Base-by-base conservation (phyloP, 2,888 invertebrate genomes). In the Oligia strigilis region DNA sequence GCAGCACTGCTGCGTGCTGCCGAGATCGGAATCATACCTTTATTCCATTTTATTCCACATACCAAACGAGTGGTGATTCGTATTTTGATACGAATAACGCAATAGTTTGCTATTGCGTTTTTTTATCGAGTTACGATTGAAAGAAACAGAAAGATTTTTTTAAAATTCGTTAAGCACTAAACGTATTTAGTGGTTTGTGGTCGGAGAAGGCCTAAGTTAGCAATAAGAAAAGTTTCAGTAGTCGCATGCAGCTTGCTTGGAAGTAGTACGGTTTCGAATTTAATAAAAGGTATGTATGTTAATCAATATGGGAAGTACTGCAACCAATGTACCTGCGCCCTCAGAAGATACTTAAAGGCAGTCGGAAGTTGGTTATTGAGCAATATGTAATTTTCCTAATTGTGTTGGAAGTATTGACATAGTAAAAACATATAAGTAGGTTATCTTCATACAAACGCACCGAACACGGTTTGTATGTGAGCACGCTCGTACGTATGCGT, bases 201-300 rank as follows among this genome's bases (percentile, higher is more conserved):
- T 52, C 55, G 17, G 52, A 29, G 29, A 17, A 17, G 1, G 17
- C 17, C 19, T 52, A 52, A 52, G 14, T 29, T 8, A 64, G 29
- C 29, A 29, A 64, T 64, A 64, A 19, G 64, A 65, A 43, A 29
- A 1, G 36, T 65, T 36, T 64, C 11, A 65, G 19, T 58, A 58
- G 13, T 5, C 60, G 60, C 60, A 60, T 60, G n/a, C 13, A 13
- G n/a, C 64, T 65, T 65, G 19, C 19, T 19, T 46, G 9, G 46
- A 69, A 29, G 46, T 46, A 46, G 46, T 67, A 67, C 67, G 23
- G 14, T 69, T 69, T 49, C 11, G 69, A 69, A 46, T 69, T 17
- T 46, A 65, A 19, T 40, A 46, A 29, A 46, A 43, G 8, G 19
- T 29, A 69, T 29, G 46, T 46, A 29, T 29, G 29, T 29, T 17